Base-by-base conservation (phyloP, 35 echinoderm and acorn worm genomes). In the Apostichopus californicus region DNA sequence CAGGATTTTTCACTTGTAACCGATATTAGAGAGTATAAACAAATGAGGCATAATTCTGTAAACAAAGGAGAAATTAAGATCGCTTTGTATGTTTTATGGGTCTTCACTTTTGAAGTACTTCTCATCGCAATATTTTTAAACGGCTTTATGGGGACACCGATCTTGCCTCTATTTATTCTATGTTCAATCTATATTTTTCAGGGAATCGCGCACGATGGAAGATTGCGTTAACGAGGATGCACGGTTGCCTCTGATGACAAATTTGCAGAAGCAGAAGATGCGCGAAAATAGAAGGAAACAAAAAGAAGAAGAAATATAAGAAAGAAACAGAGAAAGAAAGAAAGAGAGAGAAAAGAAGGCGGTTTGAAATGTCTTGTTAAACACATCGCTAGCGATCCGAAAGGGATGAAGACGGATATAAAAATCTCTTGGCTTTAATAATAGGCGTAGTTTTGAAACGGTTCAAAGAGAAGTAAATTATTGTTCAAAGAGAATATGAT, bases 1-100 rank as follows among this genome's bases (percentile, higher is more conserved):
- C 56, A 57, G 81, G 58, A 85, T 13, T 46, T 46, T 46, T 85
- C 15, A 58, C n/a, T 85, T 56, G 81, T 85, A 85, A 85, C 81
- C 81, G 81, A 85, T 85, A 85, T 60, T 58, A 22, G 23, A 58
- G 20, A 59, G 57, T 56, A 85, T 85, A 85, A 85, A 85, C 81
- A 85, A 85, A 85, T 85, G 81, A 85, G 81, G 81, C 81, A 85
- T 85, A 59, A 85, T 85, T 23, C 81, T 85, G 55, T 85, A 85
- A 85, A 85, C 81, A 85, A 85, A 59, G 13, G 81, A 85, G 81
- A 59, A 58, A 85, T 85, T 85, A 85, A 85, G 57, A n/a, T 59
- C 55, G 17, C 81, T 85, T 85, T 85, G 81, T 85, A 59, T 85
- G 81, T 25, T 57, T 85, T 59, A 23, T 59, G 81, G 34, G 24